Conservation (phyloP, 2,888 invertebrate genomes). For the Anthophora plumipes region DNA sequence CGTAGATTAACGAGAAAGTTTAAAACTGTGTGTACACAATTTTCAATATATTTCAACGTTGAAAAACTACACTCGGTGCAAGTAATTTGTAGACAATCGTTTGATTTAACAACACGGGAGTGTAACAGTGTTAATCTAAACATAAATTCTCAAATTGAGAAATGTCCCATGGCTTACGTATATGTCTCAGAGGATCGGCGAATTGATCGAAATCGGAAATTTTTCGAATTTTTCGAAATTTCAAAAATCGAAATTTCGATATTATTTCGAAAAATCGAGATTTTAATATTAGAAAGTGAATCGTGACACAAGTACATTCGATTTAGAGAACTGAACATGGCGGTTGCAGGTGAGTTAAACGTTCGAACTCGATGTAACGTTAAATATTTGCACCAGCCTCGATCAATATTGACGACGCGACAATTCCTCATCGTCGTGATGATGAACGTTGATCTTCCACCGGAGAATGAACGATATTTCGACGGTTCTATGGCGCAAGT, state of each 20-base stretch:
- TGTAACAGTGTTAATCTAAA: too few species aligned
- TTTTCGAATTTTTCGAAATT: too few species aligned
- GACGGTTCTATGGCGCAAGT: background rate
- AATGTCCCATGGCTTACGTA: background rate
- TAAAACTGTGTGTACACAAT: too few species aligned
- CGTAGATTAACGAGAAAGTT: too few species aligned
- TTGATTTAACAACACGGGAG: too few species aligned
- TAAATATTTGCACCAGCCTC: constrained; percentile 37
- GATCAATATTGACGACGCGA: constrained; percentile 41
- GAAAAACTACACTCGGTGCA: too few species aligned
- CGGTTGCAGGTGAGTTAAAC: background rate
- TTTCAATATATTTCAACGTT: too few species aligned
- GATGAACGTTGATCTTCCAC: constrained; percentile 21
- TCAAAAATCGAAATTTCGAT: constrained; percentile 17
- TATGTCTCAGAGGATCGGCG: background rate
- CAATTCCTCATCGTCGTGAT: constrained; percentile 10
- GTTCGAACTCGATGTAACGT: constrained; percentile 15
- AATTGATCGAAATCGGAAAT: background rate
- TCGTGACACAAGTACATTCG: background rate
- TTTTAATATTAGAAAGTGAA: background rate
- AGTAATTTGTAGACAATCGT: too few species aligned
- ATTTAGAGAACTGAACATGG: background rate
- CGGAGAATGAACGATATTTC: constrained; percentile 13
- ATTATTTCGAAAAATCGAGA: constrained; percentile 16
- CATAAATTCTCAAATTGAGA: too few species aligned